Conservation (phyloP, 1,140 invertebrate species). For the Drosophila trapezifrons region DNA sequence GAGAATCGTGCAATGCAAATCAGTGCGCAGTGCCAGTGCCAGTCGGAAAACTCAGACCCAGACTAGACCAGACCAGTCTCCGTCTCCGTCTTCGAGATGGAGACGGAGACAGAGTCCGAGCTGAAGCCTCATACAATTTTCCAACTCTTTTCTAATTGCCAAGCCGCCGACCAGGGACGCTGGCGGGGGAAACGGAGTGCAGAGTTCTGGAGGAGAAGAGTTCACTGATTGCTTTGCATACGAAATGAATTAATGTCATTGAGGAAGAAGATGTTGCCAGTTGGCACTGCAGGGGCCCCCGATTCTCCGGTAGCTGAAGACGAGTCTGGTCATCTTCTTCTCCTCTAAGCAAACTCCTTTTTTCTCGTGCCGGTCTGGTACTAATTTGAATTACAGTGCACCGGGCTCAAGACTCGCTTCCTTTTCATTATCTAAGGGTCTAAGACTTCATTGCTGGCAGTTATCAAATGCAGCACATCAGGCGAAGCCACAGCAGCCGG, state of each 20-base stretch:
- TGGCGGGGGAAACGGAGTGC: neutral
- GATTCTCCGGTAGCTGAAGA: constrained; percentile 48
- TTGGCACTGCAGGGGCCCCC: constrained; percentile 38
- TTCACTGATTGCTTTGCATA: constrained; percentile 80
- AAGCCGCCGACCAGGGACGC: constrained; percentile 42
- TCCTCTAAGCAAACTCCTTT: constrained; percentile 9
- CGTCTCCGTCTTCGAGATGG: constrained; percentile 16
- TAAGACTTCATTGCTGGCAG: constrained; percentile 67
- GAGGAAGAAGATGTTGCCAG: constrained; percentile 80
- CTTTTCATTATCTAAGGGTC: constrained; percentile 80
- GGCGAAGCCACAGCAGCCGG: constrained; percentile 19
- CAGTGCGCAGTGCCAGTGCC: constrained; percentile 66
- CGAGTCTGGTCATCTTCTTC: constrained; percentile 11
- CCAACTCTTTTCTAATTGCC: constrained; percentile 82
- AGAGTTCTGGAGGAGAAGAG: constrained; percentile 44
- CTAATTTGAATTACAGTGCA: constrained; percentile 72
- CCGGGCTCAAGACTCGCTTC: constrained; percentile 53
- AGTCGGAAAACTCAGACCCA: constrained; percentile 62
- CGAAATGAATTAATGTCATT: constrained; percentile 83
- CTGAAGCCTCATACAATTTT: constrained; percentile 73
- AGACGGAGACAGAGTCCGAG: constrained; percentile 37
- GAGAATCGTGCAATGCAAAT: constrained; percentile 84
- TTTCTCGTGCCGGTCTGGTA: constrained; percentile 43
- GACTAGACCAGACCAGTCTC: constrained; percentile 21
- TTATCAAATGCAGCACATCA: constrained; percentile 80